Evolutionary conservation across 64 coral and sea anemone species (phyloP), one percentile per base, ranked within the genome.

Genomic region (Montipora capricornis): DNA sequence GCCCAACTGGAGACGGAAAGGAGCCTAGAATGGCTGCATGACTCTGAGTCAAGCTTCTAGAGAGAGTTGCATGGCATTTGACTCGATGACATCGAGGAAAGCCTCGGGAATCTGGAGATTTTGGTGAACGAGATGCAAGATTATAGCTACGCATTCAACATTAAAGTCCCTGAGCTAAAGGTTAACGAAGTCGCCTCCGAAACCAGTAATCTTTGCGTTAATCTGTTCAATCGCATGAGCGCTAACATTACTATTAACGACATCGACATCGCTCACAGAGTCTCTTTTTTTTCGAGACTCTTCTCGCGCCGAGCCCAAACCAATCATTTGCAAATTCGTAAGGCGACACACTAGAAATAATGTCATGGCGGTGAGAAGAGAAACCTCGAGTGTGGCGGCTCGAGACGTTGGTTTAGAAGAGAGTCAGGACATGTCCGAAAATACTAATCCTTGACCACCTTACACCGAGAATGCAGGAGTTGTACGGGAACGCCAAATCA

Each of bases 291-390:
- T 29, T 29, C 29, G 37, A 37, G 59, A 62, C 81, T 64, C 81
- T 84, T 84, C 81, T 84, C 52, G 80, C 57, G 15, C 24, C 53
- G 81, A 66, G 53, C 67, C 83, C 3, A 87, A 87, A 71, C 83
- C 83, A 71, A 66, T 87, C 69, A 71, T 87, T 73, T 87, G 83
- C 83, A 87, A 87, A 49, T 87, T 82, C 52, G 52, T 82, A 49
- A 37, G 80, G 19, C 20, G 80, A 45, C 80, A 0, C 44, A 0
- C 80, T 0, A 8, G 2, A 8, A 16, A 3, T 8, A 16, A 64
- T 1, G 60, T 64, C 60, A 64, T 64, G 60, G 60, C 60, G 60
- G 9, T 64, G 60, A 8, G 60, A 64, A 8, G 16, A 0, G 60
- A 64, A 64, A 1, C 16, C 8, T 11, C 9, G 16, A 64, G 16